Conservation (phyloP, 1,140 invertebrate species). For the Formica exsecta region DNA sequence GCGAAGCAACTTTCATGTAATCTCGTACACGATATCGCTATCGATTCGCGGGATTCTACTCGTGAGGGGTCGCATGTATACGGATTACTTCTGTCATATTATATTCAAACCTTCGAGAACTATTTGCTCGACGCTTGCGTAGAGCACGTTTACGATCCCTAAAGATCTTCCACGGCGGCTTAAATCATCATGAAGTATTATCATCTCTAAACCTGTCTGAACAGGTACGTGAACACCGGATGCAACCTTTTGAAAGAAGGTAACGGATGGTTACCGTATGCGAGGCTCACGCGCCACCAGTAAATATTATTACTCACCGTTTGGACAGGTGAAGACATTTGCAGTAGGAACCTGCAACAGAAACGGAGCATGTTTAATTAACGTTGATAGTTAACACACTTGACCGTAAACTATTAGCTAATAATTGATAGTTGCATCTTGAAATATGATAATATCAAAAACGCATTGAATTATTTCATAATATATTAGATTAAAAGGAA, state of each 20-base stretch:
- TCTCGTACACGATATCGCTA: background rate
- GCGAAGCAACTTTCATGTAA: slow-evolving; percentile 43
- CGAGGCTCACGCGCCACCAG: background rate
- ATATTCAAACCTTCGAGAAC: background rate
- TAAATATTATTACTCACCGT: slow-evolving; percentile 87
- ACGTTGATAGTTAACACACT: background rate
- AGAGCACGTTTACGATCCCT: background rate
- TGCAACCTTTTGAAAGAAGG: slow-evolving; percentile 38
- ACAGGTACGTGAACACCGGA: slow-evolving; percentile 16
- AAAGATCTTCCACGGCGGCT: background rate
- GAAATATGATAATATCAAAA: background rate
- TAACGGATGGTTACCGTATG: background rate
- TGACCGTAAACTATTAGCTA: background rate
- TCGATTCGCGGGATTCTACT: background rate
- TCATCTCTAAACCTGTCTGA: slow-evolving; percentile 12
- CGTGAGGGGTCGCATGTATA: background rate
- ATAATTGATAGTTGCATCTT: background rate
- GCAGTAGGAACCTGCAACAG: slow-evolving; percentile 87
- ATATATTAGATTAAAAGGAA: background rate
- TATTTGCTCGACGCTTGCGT: background rate
- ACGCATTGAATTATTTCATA: background rate
- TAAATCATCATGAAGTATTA: background rate
- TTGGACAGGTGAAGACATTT: slow-evolving; percentile 89
- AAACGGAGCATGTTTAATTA: slow-evolving; percentile 44
- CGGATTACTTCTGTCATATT: background rate